A percentile compares a stretch with the other conserved stretches of the same genome.
Evolutionary conservation across 2,113 vertebrate species (phyloP).

Genomic region (Phyllostomus discolor): DNA sequence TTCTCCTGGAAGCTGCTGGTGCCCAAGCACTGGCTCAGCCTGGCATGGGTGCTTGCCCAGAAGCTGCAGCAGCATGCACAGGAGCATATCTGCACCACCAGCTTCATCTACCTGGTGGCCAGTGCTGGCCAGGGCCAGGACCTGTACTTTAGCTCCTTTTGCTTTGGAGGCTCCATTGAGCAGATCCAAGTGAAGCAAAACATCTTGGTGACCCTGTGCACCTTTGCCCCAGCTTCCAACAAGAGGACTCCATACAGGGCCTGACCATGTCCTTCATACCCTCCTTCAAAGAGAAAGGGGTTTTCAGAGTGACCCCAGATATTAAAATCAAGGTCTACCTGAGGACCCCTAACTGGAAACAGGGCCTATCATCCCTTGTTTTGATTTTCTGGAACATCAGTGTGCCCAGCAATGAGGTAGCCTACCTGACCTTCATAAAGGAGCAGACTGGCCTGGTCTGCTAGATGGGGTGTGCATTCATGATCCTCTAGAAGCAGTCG

Average conservation of each 20-base stretch:
- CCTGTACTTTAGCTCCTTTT: constrained; percentile 85
- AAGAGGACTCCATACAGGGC: constrained; percentile 69
- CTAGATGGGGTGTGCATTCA: constrained; percentile 61
- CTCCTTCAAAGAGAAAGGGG: constrained; percentile 85
- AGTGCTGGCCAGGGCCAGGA: constrained; percentile 70
- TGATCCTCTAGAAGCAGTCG: constrained; percentile 80
- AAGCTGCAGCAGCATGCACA: constrained; percentile 82
- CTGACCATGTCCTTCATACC: constrained; percentile 83
- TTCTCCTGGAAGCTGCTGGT: constrained; percentile 87
- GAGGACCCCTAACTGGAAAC: constrained; percentile 84
- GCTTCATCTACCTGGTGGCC: constrained; percentile 76
- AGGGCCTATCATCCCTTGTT: constrained; percentile 80
- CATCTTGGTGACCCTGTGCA: constrained; percentile 80
- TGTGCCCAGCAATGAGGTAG: constrained; percentile 81
- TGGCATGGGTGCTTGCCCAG: constrained; percentile 75
- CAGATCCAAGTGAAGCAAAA: constrained; percentile 88
- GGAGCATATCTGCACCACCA: constrained; percentile 80
- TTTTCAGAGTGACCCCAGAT: constrained; percentile 83
- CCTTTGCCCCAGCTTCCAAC: constrained; percentile 64
- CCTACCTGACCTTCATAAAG: constrained; percentile 80
- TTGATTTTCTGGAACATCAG: constrained; percentile 88
- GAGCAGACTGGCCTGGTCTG: constrained; percentile 83
- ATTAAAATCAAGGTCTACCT: constrained; percentile 78
- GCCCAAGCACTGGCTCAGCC: constrained; percentile 75
- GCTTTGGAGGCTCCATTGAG: constrained; percentile 84